Evolutionary conservation across 2,888 invertebrate genomes (phyloP), one percentile per base, ranked within the genome.

Genomic region (Aelia acuminata): DNA sequence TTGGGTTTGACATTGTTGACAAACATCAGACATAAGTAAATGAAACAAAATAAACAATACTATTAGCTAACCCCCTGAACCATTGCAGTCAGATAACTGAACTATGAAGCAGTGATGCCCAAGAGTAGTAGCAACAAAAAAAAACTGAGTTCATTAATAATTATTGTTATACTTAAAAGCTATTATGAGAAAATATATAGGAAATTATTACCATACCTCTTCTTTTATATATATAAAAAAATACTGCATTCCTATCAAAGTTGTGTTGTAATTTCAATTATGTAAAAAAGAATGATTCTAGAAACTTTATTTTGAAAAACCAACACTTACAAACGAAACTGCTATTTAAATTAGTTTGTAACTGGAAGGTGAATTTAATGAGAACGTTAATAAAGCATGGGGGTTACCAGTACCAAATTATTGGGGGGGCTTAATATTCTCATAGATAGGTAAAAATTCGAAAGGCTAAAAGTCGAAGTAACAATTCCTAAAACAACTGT

Each of bases 1-100:
- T 93, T 92, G 94, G 93, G 92, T 93, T 94, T 92, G 94, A 94
- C 94, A 94, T 94, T 92, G 91, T 90, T 89, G 87, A 89, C 57
- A 84, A 88, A 88, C 63, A 84, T 75, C 84, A 88, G 84, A 31
- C 53, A 88, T 88, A 53, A 47, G 47, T 84, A 48, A 63, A 88
- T 80, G 75, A 75, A 87, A 84, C 70, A 75, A 48, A 87, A 87
- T 87, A 87, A 87, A 87, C 87, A 87, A 80, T 43, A 49, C 80
- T 75, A 80, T 80, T 84, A 84, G 48, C 63, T 87, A 87, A 80
- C 84, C 87, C 87, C n/a, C 47, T 43, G 10, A 75, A 84, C 49
- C 75, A 87, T 50, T 63, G 31, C 80, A 48, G 75, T 50, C 53
- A 87, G 75, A 87, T 87, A 75, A 87, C 87, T 87, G 49, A 87